phyloP scores from a whole-genome alignment of 2,113 vertebrate genomes.

The Brachirus orientalis region DNA sequence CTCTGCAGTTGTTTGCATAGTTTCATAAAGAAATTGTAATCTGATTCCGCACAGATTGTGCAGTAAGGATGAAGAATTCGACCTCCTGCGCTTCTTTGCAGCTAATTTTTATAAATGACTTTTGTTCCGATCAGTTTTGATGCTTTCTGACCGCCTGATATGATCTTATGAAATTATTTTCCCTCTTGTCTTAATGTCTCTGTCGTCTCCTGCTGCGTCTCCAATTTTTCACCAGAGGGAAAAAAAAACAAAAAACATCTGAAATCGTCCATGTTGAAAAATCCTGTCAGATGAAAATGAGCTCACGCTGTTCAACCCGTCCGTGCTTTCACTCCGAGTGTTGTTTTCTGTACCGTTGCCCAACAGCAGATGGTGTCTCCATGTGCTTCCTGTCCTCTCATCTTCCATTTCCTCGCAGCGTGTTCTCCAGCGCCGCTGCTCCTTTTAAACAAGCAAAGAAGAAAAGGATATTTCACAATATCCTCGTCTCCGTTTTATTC shows the following conservation, averaged over 20 bases:
- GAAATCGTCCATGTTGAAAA: background rate
- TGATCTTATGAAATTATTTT: background rate
- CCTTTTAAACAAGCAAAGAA: conserved; percentile 27
- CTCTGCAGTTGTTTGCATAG: too few relatives aligned
- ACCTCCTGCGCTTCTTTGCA: too few relatives aligned
- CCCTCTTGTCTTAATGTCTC: background rate
- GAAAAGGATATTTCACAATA: conserved; percentile 34
- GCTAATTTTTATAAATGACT: too few relatives aligned
- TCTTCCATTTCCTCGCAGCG: conserved; percentile 55
- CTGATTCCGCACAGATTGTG: too few relatives aligned
- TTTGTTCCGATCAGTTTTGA: background rate
- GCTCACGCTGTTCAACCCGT: background rate
- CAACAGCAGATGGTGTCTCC: conserved; percentile 72
- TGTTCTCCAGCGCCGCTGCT: conserved; percentile 28
- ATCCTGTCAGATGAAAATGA: background rate
- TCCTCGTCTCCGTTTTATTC: conserved; percentile 5
- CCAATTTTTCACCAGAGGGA: background rate
- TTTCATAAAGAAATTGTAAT: too few relatives aligned
- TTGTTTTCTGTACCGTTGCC: conserved; percentile 44
- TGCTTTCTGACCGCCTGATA: background rate
- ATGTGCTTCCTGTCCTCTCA: conserved; percentile 61
- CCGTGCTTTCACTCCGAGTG: conserved; percentile 21
- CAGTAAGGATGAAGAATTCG: too few relatives aligned
- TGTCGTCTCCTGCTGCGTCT: background rate
- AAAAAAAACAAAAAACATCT: too few relatives aligned